Conservation (phyloP, 2,888 invertebrate species). For the Amphiduros pacificus region DNA sequence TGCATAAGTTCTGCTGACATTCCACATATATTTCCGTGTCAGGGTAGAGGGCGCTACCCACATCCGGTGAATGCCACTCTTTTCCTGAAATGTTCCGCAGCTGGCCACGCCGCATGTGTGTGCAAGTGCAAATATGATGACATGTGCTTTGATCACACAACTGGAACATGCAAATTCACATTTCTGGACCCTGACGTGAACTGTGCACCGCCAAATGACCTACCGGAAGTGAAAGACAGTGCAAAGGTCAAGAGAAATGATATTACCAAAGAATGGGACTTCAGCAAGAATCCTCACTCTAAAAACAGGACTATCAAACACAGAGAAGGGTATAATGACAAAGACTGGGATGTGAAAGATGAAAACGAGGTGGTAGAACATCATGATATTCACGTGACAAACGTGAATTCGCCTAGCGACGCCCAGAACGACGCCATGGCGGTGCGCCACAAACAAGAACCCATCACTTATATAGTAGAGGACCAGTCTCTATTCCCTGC, state of each 20-base stretch:
- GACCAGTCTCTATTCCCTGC: constrained; percentile 12
- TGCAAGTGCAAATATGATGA: constrained; percentile 7
- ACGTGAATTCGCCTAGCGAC: background rate
- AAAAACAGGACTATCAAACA: too few species aligned
- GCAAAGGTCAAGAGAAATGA: too few species aligned
- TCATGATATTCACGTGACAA: background rate
- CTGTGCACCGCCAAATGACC: too few species aligned
- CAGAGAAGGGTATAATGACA: too few species aligned
- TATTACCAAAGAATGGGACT: too few species aligned
- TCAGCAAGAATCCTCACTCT: too few species aligned
- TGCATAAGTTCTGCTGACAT: constrained; percentile 1
- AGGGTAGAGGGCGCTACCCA: background rate
- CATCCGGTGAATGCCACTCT: constrained; percentile 2
- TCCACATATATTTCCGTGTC: background rate
- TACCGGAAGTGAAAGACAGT: too few species aligned
- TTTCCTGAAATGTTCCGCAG: background rate
- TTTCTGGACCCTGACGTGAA: constrained; percentile 1
- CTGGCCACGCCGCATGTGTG: constrained; percentile 12
- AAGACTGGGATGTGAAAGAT: too few species aligned
- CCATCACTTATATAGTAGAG: background rate
- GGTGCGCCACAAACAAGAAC: background rate
- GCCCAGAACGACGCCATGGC: background rate
- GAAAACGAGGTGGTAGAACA: background rate
- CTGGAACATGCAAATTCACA: constrained; percentile 1
- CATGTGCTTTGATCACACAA: constrained; percentile 3